phyloP scores from a whole-genome alignment of 92 coral and sea anemone genomes.

The Siderastrea siderea region DNA sequence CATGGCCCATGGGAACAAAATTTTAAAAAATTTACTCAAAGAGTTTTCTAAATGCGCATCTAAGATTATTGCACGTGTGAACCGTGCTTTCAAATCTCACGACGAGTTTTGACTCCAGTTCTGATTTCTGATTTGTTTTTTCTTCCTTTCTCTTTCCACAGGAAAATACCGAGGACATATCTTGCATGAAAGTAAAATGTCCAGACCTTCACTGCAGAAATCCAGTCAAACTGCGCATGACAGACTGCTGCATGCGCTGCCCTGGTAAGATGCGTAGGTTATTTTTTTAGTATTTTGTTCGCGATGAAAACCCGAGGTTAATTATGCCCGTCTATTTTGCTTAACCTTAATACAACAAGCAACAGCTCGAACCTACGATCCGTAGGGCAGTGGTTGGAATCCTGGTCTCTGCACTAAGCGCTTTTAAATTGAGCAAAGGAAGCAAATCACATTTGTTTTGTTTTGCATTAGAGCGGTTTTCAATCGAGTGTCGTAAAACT shows the following conservation, averaged over 20 bases:
- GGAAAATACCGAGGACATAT: conserved; percentile 72
- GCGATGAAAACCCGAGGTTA: neutral
- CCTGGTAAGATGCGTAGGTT: conserved; percentile 60
- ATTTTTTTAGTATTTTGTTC: neutral
- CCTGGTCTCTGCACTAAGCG: too few species aligned
- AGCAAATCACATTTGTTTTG: too few species aligned
- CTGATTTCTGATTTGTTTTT: neutral
- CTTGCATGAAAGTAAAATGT: conserved; percentile 80
- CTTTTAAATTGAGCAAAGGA: too few species aligned
- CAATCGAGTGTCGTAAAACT: too few species aligned
- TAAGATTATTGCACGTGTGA: neutral
- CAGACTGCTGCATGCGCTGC: conserved; percentile 86
- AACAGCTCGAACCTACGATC: too few species aligned
- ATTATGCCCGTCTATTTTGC: too few species aligned
- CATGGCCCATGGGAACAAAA: too few species aligned
- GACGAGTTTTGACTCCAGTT: neutral
- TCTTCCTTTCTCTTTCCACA: conserved; percentile 14
- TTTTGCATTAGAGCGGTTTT: too few species aligned
- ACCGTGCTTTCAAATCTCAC: neutral
- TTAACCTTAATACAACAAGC: too few species aligned
- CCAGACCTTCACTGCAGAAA: conserved; percentile 76
- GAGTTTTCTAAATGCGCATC: neutral
- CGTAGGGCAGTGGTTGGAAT: too few species aligned
- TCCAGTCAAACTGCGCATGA: conserved; percentile 71
- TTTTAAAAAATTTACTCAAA: too few species aligned